Base-by-base conservation (phyloP, 2,113 vertebrate genomes). In the Platanista minor region DNA sequence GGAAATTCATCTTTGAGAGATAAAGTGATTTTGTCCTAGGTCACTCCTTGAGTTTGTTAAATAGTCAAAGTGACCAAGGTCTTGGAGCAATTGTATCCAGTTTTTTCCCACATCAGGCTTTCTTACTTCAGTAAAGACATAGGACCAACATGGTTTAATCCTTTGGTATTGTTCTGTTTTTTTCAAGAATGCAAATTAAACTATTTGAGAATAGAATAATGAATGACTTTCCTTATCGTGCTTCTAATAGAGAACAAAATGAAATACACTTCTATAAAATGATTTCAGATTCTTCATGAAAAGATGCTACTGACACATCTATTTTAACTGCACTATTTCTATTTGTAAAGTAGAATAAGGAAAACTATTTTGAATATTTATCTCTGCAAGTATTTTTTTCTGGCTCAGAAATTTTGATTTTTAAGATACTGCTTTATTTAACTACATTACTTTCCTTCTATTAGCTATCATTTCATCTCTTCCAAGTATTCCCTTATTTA, bases 401-500 rank as follows among this genome's bases (percentile, higher is more conserved):
- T 87, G 77, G 21, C 21, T 96, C 41, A 87, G 25, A 11, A 81
- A 67, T 67, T 94, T 81, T 91, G 6, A 72, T 57, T 91, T 93
- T 91, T 64, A 92, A 83, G 33, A 25, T 39, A 54, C 7, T 59
- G 2, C 13, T 95, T 87, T 72, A 77, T 91, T 93, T 67, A 59
- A 64, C 33, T 7, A 15, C 8, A 27, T 59, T 81, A 46, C 2
- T 94, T 15, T 96, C 90, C 52, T 97, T 97, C 69, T 96, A n/a
- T 90, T 96, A 97, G 23, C 8, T 92, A 39, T 33, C 41, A 91
- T 96, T 98, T 95, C 77, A 81, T 41, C n/a, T 97, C 33, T 57
- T 96, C 69, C 57, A n/a, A 78, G 74, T 74, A 75, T 85, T 27
- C 2, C 15, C 10, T 96, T 54, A 62, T 80, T 72, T 92, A 82